phyloP scores from a whole-genome alignment of 1,140 invertebrate genomes.

The Solenopsis invicta region DNA sequence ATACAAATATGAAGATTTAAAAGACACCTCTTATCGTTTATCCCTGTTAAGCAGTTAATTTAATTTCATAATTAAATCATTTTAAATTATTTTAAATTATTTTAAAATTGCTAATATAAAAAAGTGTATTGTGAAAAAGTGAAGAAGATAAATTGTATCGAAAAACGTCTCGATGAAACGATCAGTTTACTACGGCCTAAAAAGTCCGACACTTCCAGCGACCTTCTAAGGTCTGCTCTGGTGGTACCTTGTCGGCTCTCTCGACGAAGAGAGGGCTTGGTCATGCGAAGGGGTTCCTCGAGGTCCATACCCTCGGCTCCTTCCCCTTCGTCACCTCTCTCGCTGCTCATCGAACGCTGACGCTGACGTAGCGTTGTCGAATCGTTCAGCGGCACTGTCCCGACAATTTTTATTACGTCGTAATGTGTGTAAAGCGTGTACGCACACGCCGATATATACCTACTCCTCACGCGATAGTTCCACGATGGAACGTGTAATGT shows the following conservation, averaged over 20 bases:
- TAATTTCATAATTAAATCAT: neutral
- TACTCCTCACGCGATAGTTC: conserved; percentile 12
- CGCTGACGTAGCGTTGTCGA: conserved; percentile 89
- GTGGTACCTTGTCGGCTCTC: conserved; percentile 89
- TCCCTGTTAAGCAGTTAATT: neutral
- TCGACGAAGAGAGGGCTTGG: conserved; percentile 88
- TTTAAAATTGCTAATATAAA: neutral
- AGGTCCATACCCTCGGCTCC: conserved; percentile 88
- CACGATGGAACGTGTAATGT: conserved; percentile 21
- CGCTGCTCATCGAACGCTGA: conserved; percentile 90
- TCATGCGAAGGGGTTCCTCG: conserved; percentile 90
- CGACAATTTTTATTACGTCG: conserved; percentile 77
- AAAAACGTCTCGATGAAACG: conserved; percentile 74
- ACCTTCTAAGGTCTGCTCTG: conserved; percentile 72
- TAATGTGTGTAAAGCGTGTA: conserved; percentile 43
- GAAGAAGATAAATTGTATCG: neutral
- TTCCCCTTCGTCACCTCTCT: conserved; percentile 89
- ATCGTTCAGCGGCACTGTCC: conserved; percentile 91
- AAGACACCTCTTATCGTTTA: neutral
- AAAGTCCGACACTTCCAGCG: conserved; percentile 71
- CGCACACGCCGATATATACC: neutral
- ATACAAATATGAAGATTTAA: neutral
- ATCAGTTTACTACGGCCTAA: conserved; percentile 75
- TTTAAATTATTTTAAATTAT: neutral
- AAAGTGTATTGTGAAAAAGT: neutral